These are phyloP conservation scores for Dione vanillae DNA, from an alignment of 2,888 invertebrate species.

Conservation along the genomic window DNA sequence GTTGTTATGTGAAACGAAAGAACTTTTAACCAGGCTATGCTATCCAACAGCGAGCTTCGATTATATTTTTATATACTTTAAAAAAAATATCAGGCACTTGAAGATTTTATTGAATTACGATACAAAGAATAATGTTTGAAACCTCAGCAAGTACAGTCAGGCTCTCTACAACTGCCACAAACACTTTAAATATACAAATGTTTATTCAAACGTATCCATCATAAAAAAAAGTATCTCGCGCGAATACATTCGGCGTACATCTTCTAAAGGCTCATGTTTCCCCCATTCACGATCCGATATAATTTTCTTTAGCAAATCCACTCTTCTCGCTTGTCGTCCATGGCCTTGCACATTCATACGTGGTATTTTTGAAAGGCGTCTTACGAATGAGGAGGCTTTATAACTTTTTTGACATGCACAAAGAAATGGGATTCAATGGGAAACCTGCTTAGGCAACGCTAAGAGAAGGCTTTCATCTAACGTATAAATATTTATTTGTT, in stretches of 20 bases:
- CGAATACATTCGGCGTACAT: slow-evolving; percentile 10
- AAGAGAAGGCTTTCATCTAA: slow-evolving; percentile 52
- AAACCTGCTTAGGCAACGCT: slow-evolving; percentile 52
- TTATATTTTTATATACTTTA: no score
- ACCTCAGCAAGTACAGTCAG: not conserved
- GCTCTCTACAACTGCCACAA: not conserved
- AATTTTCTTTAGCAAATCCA: slow-evolving; percentile 34
- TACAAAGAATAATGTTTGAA: not conserved
- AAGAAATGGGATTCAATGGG: slow-evolving; percentile 55
- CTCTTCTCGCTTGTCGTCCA: slow-evolving; percentile 42
- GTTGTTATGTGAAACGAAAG: no score
- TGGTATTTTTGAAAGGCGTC: slow-evolving; percentile 58
- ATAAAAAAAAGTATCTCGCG: slow-evolving; percentile 8
- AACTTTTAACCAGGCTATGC: no score
- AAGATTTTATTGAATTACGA: no score
- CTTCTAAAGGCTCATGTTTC: slow-evolving; percentile 11
- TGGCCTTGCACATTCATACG: slow-evolving; percentile 36
- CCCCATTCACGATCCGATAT: slow-evolving; percentile 22
- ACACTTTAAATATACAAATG: not conserved
- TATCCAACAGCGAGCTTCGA: no score
- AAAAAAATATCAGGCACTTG: no score
- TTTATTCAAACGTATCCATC: slow-evolving; percentile 2
- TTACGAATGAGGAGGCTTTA: slow-evolving; percentile 61
- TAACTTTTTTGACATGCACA: slow-evolving; percentile 58
- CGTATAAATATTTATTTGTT: slow-evolving; percentile 56